phyloP scores from a whole-genome alignment of 1,140 invertebrate species.

The Megalopta genalis region DNA sequence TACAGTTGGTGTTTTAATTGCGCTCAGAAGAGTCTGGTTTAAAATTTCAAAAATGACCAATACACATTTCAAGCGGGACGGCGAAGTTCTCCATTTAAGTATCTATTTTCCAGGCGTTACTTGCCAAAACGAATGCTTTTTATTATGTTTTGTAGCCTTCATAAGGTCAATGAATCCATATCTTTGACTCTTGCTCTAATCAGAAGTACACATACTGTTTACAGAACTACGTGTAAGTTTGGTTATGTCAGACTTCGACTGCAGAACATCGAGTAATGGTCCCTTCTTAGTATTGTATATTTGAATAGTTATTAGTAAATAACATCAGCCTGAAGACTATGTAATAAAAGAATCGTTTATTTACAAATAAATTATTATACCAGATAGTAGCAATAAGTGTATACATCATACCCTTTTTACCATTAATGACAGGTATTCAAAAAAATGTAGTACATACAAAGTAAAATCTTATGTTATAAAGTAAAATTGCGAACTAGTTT shows the following conservation, averaged over 20 bases:
- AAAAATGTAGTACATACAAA: neutral
- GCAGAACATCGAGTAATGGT: constrained; percentile 42
- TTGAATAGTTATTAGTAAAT: constrained; percentile 4
- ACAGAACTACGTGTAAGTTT: constrained; percentile 55
- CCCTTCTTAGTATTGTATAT: neutral
- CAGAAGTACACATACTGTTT: constrained; percentile 46
- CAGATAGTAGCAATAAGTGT: neutral
- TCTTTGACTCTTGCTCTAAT: neutral
- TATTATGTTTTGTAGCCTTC: constrained; percentile 24
- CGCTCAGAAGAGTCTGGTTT: constrained; percentile 68
- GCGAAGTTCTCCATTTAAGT: constrained; percentile 67
- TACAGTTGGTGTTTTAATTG: constrained; percentile 68
- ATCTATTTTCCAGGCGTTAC: constrained; percentile 69
- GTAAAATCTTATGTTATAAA: neutral
- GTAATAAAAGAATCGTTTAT: neutral
- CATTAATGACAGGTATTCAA: neutral
- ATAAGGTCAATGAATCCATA: constrained; percentile 10
- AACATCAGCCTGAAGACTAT: no score
- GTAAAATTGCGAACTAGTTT: neutral
- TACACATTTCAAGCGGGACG: constrained; percentile 76
- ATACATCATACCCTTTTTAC: neutral
- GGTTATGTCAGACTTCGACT: constrained; percentile 62
- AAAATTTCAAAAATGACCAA: constrained; percentile 80
- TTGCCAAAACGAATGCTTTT: constrained; percentile 34
- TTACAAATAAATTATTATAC: neutral